These are phyloP conservation scores for Phrynosoma blainvillii DNA, from an alignment of 2,113 vertebrate species.

Conservation along the genomic window DNA sequence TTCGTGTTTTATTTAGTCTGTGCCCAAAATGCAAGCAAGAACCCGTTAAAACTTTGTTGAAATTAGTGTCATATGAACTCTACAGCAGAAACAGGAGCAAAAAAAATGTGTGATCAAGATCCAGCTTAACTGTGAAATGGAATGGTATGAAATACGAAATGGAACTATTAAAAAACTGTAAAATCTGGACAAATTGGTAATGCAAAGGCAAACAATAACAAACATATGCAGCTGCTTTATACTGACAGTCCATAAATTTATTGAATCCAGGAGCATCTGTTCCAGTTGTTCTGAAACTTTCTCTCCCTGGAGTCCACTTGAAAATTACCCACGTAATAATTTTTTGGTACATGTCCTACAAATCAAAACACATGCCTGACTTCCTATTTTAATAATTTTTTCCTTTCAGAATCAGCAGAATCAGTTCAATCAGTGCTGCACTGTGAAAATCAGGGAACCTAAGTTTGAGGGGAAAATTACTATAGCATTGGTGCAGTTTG, in stretches of 20 bases:
- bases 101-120: background rate
- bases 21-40: background rate
- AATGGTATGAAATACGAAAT: too few relatives aligned
- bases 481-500: background rate
- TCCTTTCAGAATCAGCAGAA: background rate
- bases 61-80: slow-evolving; percentile 10
- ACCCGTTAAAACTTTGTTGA: background rate
- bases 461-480: background rate
- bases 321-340: background rate
- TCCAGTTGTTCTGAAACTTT: background rate
- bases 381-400: background rate
- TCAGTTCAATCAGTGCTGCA: background rate
- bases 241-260: background rate
- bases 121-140: slow-evolving; percentile 15
- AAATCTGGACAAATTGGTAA: background rate
- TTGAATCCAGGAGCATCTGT: background rate
- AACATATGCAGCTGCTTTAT: background rate
- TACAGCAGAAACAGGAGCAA: background rate
- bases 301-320: background rate
- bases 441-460: background rate
- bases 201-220: background rate
- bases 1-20: background rate
- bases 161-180: background rate
- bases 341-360: background rate
- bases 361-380: background rate